Evolutionary conservation across 2,888 invertebrate species (phyloP), one percentile per base, ranked within the genome.

Genomic region (Scaptomyza flava): DNA sequence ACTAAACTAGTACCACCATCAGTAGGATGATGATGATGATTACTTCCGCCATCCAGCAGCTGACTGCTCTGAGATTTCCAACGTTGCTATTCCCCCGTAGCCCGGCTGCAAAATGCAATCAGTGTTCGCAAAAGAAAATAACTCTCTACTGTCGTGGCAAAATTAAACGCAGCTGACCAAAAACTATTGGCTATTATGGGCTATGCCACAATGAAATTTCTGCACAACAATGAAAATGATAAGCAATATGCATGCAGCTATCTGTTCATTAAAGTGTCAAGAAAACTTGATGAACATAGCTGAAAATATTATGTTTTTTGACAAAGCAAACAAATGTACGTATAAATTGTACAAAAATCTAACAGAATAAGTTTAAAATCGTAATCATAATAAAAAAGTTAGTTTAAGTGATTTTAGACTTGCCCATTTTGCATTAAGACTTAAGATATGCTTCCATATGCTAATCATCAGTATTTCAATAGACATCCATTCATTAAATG

Each of bases 21-120:
- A 47, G 20, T 14, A 27, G 12, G 47, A 45, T 43, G 53, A 47
- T 33, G 42, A 34, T 68, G 81, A 74, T 74, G 77, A 80, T 80
- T 80, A 80, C 76, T 80, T 83, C 81, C 78, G 78, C 61, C 71
- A 61, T 48, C 43, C 47, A 43, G 41, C 47, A 48, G 64, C 17
- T 38, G 30, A 11, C 30, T 20, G 56, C 57, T 57, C 45, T 59
- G 48, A 60, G 46, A 69, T 68, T 76, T 63, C 58, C 47, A 57
- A 50, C 45, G 57, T 46, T 65, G 53, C 46, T 38, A 43, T 66
- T 61, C 57, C 48, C 34, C 34, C 42, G 45, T 34, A 11, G 51
- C 38, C 12, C 38, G 42, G 34, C 34, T 47, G 31, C 51, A 30
- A 66, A 57, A 54, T 57, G 51, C 48, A 66, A 52, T 47, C 53